These are phyloP conservation scores for Fringilla coelebs DNA, from an alignment of 2,797 vertebrate species.

Conservation along the genomic window DNA sequence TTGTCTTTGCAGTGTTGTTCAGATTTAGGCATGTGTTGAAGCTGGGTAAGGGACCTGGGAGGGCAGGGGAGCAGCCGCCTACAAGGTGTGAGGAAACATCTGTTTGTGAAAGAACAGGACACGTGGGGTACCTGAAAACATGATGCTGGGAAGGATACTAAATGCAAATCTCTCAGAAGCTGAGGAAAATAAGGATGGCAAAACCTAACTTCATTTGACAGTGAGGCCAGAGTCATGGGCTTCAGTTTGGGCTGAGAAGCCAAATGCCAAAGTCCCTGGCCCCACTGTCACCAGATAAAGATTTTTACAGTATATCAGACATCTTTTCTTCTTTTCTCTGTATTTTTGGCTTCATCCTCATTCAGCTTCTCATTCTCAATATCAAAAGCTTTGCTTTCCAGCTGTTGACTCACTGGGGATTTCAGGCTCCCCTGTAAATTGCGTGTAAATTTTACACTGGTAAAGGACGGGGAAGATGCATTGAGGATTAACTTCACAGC, in stretches of 20 bases:
- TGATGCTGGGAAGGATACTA: neutral
- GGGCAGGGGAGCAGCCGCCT: neutral
- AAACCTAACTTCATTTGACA: neutral
- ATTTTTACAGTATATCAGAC: neutral
- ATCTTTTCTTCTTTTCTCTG: neutral
- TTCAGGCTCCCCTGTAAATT: neutral
- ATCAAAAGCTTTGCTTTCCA: neutral
- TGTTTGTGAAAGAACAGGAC: rapidly evolving
- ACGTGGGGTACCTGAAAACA: rapidly evolving
- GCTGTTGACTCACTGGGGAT: neutral
- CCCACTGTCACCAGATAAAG: neutral
- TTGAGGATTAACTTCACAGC: neutral
- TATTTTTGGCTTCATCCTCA: neutral
- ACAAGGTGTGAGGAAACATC: neutral
- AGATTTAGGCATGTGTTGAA: neutral
- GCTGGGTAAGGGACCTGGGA: neutral
- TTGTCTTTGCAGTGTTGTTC: neutral
- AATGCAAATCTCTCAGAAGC: neutral
- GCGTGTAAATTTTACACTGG: neutral
- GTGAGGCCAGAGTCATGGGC: rapidly evolving
- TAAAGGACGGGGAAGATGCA: neutral
- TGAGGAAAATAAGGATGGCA: neutral
- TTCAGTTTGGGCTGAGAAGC: neutral
- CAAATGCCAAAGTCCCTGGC: neutral
- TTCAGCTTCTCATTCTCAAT: neutral